These are phyloP conservation scores for Scrobipalpa atriplicella DNA, from an alignment of 2,888 invertebrate genomes.

Conservation along the genomic window DNA sequence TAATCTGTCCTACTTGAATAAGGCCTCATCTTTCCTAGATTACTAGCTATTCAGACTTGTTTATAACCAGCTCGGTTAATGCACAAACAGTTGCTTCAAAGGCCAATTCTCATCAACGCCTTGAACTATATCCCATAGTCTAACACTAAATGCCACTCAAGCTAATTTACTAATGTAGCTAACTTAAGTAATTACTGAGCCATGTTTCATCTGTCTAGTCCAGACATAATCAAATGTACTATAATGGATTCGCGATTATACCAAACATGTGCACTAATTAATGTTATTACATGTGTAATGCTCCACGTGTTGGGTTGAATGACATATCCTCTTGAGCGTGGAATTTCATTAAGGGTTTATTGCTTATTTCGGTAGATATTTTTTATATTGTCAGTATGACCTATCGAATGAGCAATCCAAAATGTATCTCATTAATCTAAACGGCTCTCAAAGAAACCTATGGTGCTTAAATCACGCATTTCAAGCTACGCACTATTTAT, in stretches of 20 bases:
- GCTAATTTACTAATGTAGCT: slow-evolving; percentile 1
- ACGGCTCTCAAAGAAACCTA: too few species aligned
- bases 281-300: slow-evolving; percentile 17
- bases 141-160: not conserved
- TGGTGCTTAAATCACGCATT: too few species aligned
- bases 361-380: too few species aligned
- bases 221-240: slow-evolving; percentile 11
- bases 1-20: not conserved
- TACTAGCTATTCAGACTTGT: not conserved
- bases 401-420: too few species aligned
- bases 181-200: slow-evolving; percentile 10
- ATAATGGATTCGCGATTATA: slow-evolving; percentile 16
- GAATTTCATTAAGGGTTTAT: not conserved
- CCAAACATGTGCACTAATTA: slow-evolving; percentile 15
- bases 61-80: not conserved
- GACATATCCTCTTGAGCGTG: not conserved
- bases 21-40: not conserved
- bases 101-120: not conserved
- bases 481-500: too few species aligned
- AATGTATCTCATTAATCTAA: too few species aligned
- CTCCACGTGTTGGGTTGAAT: not conserved
- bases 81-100: not conserved
- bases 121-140: not conserved
- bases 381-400: too few species aligned
- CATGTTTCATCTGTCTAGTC: slow-evolving; percentile 20